phyloP scores from a whole-genome alignment of 2,888 invertebrate species.

The Dinocampus coccinellae region DNA sequence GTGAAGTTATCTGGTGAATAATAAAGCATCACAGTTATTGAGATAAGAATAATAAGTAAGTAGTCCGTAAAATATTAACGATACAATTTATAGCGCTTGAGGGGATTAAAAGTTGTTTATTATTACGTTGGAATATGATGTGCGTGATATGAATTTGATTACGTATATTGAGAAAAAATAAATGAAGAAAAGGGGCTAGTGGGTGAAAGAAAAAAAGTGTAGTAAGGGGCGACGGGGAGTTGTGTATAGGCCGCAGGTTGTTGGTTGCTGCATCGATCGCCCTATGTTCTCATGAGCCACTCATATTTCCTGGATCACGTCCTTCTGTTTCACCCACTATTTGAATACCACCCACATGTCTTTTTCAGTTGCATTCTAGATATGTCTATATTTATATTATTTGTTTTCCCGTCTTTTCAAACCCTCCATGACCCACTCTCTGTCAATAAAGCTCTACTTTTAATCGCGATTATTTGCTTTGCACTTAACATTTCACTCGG shows the following conservation, averaged over 20 bases:
- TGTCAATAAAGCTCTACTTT: background rate
- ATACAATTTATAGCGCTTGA: background rate
- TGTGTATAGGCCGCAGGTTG: constrained; percentile 55
- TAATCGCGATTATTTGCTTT: background rate
- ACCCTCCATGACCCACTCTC: background rate
- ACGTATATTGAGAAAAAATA: background rate
- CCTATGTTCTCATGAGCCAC: constrained; percentile 34
- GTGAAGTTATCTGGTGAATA: too few species aligned
- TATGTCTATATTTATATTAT: constrained; percentile 15
- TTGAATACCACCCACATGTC: constrained; percentile 9
- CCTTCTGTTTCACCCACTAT: constrained; percentile 41
- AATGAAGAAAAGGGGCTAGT: background rate
- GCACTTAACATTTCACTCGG: background rate
- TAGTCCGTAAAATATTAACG: background rate
- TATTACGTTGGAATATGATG: background rate
- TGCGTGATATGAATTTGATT: background rate
- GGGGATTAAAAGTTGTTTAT: constrained; percentile 7
- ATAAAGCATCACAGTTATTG: background rate
- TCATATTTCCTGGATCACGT: constrained; percentile 41
- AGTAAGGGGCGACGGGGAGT: background rate
- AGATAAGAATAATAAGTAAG: background rate
- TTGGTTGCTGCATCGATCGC: constrained; percentile 64
- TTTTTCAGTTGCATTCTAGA: background rate
- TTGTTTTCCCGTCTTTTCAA: background rate
- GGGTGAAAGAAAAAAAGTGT: too few species aligned